A percentile compares a stretch with the other conserved stretches of the same genome.
These are phyloP conservation scores for Tiliacea citrago DNA, from an alignment of 2,888 invertebrate species.

Conservation along the genomic window DNA sequence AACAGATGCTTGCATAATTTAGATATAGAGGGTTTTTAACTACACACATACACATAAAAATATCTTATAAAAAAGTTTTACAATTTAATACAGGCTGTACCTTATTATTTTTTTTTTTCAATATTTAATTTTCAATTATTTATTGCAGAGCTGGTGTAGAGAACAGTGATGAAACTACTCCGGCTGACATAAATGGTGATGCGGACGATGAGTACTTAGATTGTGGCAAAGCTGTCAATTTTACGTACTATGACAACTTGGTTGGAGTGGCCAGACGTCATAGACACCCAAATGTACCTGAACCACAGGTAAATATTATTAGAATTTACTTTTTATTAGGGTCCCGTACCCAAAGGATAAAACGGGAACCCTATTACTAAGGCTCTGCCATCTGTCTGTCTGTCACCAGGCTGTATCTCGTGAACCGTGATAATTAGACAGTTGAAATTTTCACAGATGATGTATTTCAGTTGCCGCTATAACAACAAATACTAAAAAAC, in stretches of 20 bases:
- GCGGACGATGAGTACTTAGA: slow-evolving; percentile 93
- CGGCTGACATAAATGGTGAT: slow-evolving; percentile 81
- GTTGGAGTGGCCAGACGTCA: slow-evolving; percentile 96
- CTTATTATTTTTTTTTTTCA: not conserved
- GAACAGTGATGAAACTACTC: slow-evolving; percentile 79
- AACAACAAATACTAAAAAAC: too few relatives aligned
- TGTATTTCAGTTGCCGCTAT: too few relatives aligned
- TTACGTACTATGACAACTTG: slow-evolving; percentile 96
- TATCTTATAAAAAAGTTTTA: not conserved
- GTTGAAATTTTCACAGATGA: too few relatives aligned
- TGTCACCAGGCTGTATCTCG: too few relatives aligned
- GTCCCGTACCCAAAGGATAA: too few relatives aligned
- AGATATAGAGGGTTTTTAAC: not conserved
- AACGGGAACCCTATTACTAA: too few relatives aligned
- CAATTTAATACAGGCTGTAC: not conserved
- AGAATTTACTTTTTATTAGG: not conserved
- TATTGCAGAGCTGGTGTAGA: slow-evolving; percentile 81
- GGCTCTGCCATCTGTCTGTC: too few relatives aligned
- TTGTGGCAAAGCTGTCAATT: slow-evolving; percentile 96
- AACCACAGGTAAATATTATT: slow-evolving; percentile 91
- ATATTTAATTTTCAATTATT: not conserved
- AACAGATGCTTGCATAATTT: slow-evolving; percentile 20
- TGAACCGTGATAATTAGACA: too few relatives aligned
- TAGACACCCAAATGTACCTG: slow-evolving; percentile 95
- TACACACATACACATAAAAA: not conserved